Base-by-base conservation (phyloP, 2,888 invertebrate species). In the Cataglyphis rosenhaueri region DNA sequence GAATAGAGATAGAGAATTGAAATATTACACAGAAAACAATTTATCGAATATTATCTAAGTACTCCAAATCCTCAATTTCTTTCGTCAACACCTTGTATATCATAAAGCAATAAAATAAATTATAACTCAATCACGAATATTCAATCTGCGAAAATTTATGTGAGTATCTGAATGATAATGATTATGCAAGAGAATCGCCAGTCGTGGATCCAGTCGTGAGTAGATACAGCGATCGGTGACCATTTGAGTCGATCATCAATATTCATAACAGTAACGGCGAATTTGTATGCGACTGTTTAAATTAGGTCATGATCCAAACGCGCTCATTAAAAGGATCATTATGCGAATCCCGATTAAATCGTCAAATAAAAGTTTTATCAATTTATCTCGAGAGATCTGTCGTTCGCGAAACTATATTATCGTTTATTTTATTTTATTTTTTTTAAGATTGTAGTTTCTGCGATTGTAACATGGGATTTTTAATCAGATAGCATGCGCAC, bases 301-400 rank as follows among this genome's bases (percentile, higher is more conserved):
- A 83, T 68, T 83, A 10, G 84, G 83, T 83, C 88, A 86, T 32
- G 65, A 66, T 62, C 70, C 81, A 81, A 83, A 84, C 55, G 32
- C 9, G 25, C 21, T 3, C n/a, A n/a, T 32, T 75, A 55, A 70
- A 18, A 59, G 52, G 12, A 18, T 61, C 35, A 62, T 41, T 29
- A 29, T 3, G 18, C n/a, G 12, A 25, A 10, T 35, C 18, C 0
- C 25, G 25, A 48, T 66, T 59, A 64, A 48, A 64, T 10, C 29
- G 18, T 10, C 48, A 21, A 78, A 55, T 82, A 78, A 52, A 52
- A 5, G n/a, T 48, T 48, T 48, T 76, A 18, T 59, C 15, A 1
- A 41, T 41, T 64, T 55, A 65, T 38, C 10, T 35, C 15, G 3
- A 32, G 18, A 4, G 12, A 15, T 65, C 8, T 35, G 61, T 3